phyloP scores from a whole-genome alignment of 1,140 invertebrate species.

The Trigoniulus corallinus region DNA sequence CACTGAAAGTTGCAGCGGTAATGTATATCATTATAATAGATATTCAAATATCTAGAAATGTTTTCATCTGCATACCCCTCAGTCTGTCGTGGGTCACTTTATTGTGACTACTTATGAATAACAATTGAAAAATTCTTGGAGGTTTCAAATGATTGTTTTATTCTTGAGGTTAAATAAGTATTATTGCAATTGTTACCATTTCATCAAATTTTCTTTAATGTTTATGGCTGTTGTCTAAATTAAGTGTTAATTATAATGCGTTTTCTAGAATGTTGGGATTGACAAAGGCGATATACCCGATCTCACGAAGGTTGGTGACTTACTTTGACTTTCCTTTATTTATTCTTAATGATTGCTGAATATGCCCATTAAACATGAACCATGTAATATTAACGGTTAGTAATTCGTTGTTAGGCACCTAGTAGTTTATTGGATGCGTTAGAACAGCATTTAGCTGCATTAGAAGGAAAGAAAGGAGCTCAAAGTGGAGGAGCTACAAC shows the following conservation, averaged over 20 bases:
- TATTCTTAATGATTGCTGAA: too few relatives aligned
- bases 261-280: constrained; percentile 83
- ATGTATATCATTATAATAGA: too few relatives aligned
- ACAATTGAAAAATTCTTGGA: too few relatives aligned
- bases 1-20: constrained; percentile 90
- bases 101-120: not conserved
- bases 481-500: constrained; percentile 65
- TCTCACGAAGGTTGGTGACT: constrained; percentile 84
- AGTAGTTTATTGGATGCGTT: constrained; percentile 93
- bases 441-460: constrained; percentile 79
- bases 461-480: constrained; percentile 76
- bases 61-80: not conserved
- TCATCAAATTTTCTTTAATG: constrained; percentile 1
- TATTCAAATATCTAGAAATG: not conserved
- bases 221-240: too few relatives aligned
- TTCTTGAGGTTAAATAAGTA: too few relatives aligned
- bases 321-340: too few relatives aligned
- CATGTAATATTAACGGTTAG: not conserved
- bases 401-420: constrained; percentile 56
- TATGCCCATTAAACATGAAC: too few relatives aligned
- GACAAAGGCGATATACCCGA: constrained; percentile 98
- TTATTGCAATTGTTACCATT: constrained; percentile 3
- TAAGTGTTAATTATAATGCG: not conserved
- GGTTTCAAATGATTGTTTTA: too few relatives aligned
- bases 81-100: too few relatives aligned